phyloP scores from a whole-genome alignment of 1,140 invertebrate genomes.

The Cataglyphis hispanica region DNA sequence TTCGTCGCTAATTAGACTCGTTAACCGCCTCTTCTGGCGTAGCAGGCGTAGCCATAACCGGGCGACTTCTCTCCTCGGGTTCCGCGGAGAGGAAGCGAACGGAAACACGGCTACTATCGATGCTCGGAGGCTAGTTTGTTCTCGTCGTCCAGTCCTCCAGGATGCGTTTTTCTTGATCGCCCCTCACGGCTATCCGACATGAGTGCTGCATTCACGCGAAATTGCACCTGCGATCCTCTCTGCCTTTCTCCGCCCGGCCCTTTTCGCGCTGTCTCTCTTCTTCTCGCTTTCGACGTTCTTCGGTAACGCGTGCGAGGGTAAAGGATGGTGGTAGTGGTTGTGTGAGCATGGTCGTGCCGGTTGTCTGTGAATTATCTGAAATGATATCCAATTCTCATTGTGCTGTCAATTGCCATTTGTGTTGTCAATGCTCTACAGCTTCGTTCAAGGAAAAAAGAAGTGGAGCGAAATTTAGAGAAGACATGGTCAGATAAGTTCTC shows the following conservation, averaged over 20 bases:
- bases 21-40: conserved; percentile 84
- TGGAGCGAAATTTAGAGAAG: neutral
- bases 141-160: conserved; percentile 83
- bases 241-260: neutral
- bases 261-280: conserved; percentile 13
- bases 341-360: conserved; percentile 48
- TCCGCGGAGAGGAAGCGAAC: conserved; percentile 76
- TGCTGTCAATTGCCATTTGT: neutral
- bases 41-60: conserved; percentile 84
- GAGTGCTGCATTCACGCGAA: conserved; percentile 73
- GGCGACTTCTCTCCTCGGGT: conserved; percentile 78
- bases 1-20: conserved; percentile 87
- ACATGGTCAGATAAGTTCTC: neutral
- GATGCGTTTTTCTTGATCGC: conserved; percentile 82
- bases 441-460: neutral
- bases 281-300: conserved; percentile 39
- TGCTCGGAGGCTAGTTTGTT: conserved; percentile 83
- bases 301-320: conserved; percentile 64
- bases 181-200: conserved; percentile 76
- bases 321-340: conserved; percentile 62
- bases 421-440: neutral
- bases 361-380: conserved; percentile 46
- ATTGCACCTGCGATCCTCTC: conserved; percentile 69
- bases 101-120: conserved; percentile 71
- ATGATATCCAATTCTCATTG: conserved; percentile 21